A percentile compares a stretch with the other conserved stretches of the same genome.
Conservation (phyloP, 2,113 vertebrate genomes). For the Protobothrops flavoviridis region DNA sequence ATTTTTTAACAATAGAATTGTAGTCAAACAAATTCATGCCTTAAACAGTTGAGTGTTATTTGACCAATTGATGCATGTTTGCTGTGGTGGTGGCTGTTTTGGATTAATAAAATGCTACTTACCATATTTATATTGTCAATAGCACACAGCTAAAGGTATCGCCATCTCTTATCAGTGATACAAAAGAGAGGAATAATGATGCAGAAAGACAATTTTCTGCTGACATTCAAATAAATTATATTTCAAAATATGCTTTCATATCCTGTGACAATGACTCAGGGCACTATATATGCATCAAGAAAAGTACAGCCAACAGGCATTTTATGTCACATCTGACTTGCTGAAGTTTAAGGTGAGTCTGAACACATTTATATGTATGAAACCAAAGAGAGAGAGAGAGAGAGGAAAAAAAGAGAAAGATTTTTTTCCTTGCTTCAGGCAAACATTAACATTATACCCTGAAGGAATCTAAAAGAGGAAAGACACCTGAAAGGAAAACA, state of each 20-base stretch:
- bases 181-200: not conserved
- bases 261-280: constrained; percentile 1
- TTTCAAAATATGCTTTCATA: constrained; percentile 10
- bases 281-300: not conserved
- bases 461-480: constrained; percentile 1
- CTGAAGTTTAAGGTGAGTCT: constrained; percentile 8
- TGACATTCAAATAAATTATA: not conserved
- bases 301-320: constrained; percentile 15
- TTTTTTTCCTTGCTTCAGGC: constrained; percentile 6
- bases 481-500: not conserved
- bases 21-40: not conserved
- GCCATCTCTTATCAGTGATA: not conserved
- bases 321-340: constrained; percentile 11
- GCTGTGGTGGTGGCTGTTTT: not conserved
- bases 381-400: not conserved
- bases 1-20: not conserved
- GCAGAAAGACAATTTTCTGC: constrained; percentile 4
- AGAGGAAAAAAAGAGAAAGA: not conserved
- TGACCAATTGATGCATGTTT: not conserved
- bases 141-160: not conserved
- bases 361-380: constrained; percentile 24
- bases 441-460: not conserved
- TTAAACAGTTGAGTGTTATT: not conserved
- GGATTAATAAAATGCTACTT: not conserved
- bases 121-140: not conserved